A percentile compares a stretch with the other conserved stretches of the same genome.
Conservation (phyloP, 2,113 vertebrate genomes). For the Cercopithecus mona region DNA sequence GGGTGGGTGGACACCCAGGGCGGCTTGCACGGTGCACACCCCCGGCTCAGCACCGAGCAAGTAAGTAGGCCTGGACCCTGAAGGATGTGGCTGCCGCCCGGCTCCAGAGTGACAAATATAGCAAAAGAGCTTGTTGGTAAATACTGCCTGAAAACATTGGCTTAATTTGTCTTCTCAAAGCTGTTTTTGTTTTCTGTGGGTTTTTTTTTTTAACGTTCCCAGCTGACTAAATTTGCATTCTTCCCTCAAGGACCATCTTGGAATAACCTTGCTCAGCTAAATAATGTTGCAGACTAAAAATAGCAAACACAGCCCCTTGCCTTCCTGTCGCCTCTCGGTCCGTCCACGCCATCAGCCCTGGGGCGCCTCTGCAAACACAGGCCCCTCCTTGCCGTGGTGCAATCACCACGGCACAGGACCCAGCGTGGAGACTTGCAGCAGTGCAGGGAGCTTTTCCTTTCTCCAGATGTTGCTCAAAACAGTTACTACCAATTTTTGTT, state of each 20-base stretch:
- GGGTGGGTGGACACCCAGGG: background rate
- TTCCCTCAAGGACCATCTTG: background rate
- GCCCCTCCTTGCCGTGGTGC: constrained; percentile 42
- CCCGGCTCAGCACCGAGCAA: background rate
- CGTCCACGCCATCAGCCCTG: background rate
- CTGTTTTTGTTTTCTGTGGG: background rate
- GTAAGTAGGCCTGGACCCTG: too few species aligned
- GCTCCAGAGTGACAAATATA: too few species aligned
- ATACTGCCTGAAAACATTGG: background rate
- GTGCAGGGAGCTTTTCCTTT: background rate
- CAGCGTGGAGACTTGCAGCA: background rate
- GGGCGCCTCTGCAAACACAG: accelerated
- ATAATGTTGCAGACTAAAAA: background rate
- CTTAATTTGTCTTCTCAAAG: background rate
- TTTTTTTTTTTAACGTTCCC: background rate
- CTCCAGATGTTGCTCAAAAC: constrained; percentile 32
- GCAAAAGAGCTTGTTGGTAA: background rate
- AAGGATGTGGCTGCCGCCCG: background rate
- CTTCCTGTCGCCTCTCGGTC: background rate
- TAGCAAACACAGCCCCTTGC: background rate
- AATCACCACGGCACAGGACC: background rate
- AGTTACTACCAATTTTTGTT: background rate
- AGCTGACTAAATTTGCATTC: background rate
- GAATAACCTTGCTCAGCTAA: background rate
- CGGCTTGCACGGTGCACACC: background rate